A percentile compares a stretch with the other conserved stretches of the same genome.
Conservation (phyloP, 2,797 vertebrate genomes). For the Oophaga sylvatica region DNA sequence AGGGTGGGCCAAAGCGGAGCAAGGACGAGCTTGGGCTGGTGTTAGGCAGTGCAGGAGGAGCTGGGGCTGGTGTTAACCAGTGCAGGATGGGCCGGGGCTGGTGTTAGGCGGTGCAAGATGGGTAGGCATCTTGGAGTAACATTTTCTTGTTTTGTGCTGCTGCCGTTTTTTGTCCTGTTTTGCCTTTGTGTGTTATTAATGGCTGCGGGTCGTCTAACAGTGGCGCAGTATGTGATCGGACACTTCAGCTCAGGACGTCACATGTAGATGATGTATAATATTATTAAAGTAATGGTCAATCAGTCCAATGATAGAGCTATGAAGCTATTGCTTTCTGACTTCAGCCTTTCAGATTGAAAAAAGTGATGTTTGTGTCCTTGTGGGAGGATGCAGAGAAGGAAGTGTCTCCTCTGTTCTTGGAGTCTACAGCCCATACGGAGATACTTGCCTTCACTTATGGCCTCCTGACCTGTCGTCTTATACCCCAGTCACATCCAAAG, state of each 20-base stretch:
- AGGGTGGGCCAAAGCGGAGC: too few species aligned
- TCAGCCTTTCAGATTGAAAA: not conserved
- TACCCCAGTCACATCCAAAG: too few species aligned
- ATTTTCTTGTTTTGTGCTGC: not conserved
- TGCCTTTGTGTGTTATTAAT: not conserved
- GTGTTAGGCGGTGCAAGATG: too few species aligned
- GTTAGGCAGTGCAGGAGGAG: too few species aligned
- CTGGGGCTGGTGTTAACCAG: not conserved
- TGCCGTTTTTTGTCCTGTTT: slow-evolving; percentile 1
- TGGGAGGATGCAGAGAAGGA: not conserved
- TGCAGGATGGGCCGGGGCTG: not conserved
- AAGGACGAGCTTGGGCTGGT: too few species aligned
- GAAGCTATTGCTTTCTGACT: not conserved
- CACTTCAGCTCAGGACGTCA: not conserved
- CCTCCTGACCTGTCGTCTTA: not conserved
- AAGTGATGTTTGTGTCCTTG: not conserved
- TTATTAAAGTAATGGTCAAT: not conserved
- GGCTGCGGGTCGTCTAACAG: not conserved
- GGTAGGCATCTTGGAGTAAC: not conserved
- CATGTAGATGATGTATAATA: not conserved
- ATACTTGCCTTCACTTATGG: not conserved
- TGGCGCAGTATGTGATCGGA: not conserved
- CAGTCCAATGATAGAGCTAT: not conserved
- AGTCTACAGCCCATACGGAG: not conserved
- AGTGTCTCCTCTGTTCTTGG: not conserved